These are phyloP conservation scores for Chrysomallon squamiferum DNA, from an alignment of 1,140 invertebrate genomes.

Conservation along the genomic window DNA sequence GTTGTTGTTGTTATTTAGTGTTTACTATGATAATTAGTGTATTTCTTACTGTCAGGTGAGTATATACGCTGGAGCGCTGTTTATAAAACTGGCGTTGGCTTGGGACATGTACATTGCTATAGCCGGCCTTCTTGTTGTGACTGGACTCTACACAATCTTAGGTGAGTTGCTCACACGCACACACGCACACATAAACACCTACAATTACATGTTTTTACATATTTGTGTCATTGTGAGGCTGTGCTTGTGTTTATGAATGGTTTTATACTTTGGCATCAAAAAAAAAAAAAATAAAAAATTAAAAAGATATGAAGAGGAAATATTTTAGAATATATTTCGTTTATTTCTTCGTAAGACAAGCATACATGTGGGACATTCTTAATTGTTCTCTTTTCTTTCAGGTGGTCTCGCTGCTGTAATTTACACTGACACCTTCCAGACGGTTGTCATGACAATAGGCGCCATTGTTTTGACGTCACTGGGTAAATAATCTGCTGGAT, in stretches of 20 bases:
- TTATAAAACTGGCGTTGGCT: constrained; percentile 66
- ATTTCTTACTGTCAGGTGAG: no score
- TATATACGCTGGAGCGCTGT: constrained; percentile 68
- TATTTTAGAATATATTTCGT: no score
- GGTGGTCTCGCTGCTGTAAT: constrained; percentile 67
- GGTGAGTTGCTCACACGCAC: constrained; percentile 27
- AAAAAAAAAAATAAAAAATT: no score
- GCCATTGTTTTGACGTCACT: constrained; percentile 59
- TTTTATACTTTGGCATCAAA: neutral
- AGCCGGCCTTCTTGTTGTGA: constrained; percentile 65
- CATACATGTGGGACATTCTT: no score
- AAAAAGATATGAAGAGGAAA: no score
- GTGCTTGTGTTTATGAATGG: neutral
- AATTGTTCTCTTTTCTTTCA: constrained; percentile 20
- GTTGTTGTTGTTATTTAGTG: no score
- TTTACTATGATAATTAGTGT: no score
- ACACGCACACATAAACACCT: neutral
- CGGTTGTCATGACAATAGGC: constrained; percentile 65
- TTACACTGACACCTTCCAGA: constrained; percentile 67
- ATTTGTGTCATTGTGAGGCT: neutral
- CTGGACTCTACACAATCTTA: constrained; percentile 65
- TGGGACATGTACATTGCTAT: constrained; percentile 67
- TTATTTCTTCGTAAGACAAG: no score
- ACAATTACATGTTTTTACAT: neutral
- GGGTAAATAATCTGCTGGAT: constrained; percentile 53